Evolutionary conservation across 2,113 vertebrate genomes (phyloP), one percentile per base, ranked within the genome.

Genomic region (Epinephelus moara): DNA sequence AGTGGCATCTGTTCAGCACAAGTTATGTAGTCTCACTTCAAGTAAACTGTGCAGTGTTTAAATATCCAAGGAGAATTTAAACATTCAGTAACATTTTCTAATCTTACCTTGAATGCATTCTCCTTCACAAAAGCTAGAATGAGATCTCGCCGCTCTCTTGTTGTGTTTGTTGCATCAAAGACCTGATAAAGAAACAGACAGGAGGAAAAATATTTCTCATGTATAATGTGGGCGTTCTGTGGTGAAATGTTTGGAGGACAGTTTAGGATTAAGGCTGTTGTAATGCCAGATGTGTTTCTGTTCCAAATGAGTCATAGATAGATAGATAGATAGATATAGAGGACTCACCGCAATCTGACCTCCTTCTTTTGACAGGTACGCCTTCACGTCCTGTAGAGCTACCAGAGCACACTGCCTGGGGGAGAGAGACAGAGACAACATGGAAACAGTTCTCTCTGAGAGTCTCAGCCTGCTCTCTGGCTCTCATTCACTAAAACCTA

Each of bases 111-210:
- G 89, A 96, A 99, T 25, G 96, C 91, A 64, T 99, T 97, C 74
- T 97, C 96, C 83, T 97, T 95, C 0, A 96, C 97, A 91, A 99
- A 99, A 70, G 81, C 90, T 70, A 97, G 92, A 88, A 99, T 99
- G 84, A 99, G 95, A 90, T 99, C 97, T 81, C 98, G 93, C 2
- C 98, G 96, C 81, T 99, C 98, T 72, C 97, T 96, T 19, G 98
- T 99, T 19, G 98, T 99, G 92, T 99, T 99, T 87, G 98, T 99
- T 1, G 98, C 98, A 93, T 99, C 98, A 73, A 99, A 99, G 68
- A 99, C 98, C 98, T 99, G 40, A 47, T 40, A 75, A 67, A 55
- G 2, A 2, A 23, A 33, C 11, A 57, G 25, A 67, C 21, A 15
- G 1, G 33, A 42, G 11, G 6, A 21, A 37, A 27, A 7, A 53